A percentile compares a stretch with the other conserved stretches of the same genome.
phyloP scores from a whole-genome alignment of 1,140 invertebrate genomes.

The Leptopilina boulardi region DNA sequence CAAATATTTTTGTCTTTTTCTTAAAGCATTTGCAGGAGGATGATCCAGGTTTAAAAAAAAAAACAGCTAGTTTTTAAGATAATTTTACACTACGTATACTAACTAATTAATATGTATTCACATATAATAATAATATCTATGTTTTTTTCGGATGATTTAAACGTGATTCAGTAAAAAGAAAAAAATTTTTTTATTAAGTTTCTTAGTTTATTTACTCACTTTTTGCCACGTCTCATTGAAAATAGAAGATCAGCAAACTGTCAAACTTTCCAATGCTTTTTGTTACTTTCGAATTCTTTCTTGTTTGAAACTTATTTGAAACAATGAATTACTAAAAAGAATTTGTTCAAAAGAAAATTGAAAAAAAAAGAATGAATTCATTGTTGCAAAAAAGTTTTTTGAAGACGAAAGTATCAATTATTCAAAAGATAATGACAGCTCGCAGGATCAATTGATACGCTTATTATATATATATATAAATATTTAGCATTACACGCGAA shows the following conservation, averaged over 20 bases:
- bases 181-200: conserved; percentile 59
- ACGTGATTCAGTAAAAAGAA: conserved; percentile 68
- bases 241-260: conserved; percentile 61
- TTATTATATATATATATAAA: conserved; percentile 48
- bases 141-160: conserved; percentile 68
- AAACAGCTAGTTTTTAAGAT: conserved; percentile 74
- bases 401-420: conserved; percentile 50
- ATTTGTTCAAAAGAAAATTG: neutral
- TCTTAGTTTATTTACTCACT: conserved; percentile 67
- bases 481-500: conserved; percentile 64
- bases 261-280: conserved; percentile 42
- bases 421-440: conserved; percentile 48
- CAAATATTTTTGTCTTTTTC: conserved; percentile 73
- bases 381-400: conserved; percentile 48
- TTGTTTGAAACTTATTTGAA: too few species aligned
- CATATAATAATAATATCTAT: conserved; percentile 67
- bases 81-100: conserved; percentile 65
- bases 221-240: conserved; percentile 68
- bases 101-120: conserved; percentile 69
- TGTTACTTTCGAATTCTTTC: conserved; percentile 43
- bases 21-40: conserved; percentile 77
- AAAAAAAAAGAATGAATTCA: conserved; percentile 42
- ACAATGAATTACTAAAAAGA: too few species aligned
- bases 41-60: conserved; percentile 75
- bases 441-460: conserved; percentile 39